Evolutionary conservation across 1,140 invertebrate species (phyloP), one percentile per base, ranked within the genome.

Genomic region (Nasonia giraulti): DNA sequence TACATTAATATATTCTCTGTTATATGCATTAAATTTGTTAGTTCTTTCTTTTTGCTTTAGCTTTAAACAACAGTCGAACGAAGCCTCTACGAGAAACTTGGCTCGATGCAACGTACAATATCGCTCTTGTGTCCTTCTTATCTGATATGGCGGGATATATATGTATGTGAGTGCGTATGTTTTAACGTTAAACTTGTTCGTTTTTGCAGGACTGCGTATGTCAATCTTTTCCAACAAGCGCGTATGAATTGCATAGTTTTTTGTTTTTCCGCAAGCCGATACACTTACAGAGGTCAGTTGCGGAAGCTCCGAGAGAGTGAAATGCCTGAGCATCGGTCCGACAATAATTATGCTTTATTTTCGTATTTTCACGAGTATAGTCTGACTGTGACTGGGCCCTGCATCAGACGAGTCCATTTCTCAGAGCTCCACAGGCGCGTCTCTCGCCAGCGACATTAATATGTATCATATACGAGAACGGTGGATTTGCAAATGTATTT

Each of bases 141-240:
- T 33, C 33, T 71, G 78, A 80, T 80, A 80, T 80, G 66, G 47
- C 78, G 62, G 78, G 66, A 40, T 80, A 69, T 44, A 80, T 80
- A 44, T 10, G 7, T 44, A 44, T 44, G 40, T 11, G 40, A 44
- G 40, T 10, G 77, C 23, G 31, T 69, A 79, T 37, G 33, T 47
- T 76, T 76, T 47, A 27, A 1, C 27, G 27, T 27, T 27, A 27
- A 27, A 27, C 27, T 27, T 27, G 27, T 27, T 27, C 23, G 0
- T 27, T n/a, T n/a, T n/a, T n/a, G n/a, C n/a, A n/a, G n/a, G n/a
- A n/a, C n/a, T n/a, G n/a, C n/a, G n/a, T n/a, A n/a, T n/a, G n/a
- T n/a, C n/a, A n/a, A n/a, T n/a, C n/a, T n/a, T n/a, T n/a, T n/a
- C n/a, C n/a, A n/a, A n/a, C n/a, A n/a, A n/a, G n/a, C n/a, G n/a